These are phyloP conservation scores for Ibidorhyncha struthersii DNA, from an alignment of 2,113 vertebrate genomes.

Conservation along the genomic window DNA sequence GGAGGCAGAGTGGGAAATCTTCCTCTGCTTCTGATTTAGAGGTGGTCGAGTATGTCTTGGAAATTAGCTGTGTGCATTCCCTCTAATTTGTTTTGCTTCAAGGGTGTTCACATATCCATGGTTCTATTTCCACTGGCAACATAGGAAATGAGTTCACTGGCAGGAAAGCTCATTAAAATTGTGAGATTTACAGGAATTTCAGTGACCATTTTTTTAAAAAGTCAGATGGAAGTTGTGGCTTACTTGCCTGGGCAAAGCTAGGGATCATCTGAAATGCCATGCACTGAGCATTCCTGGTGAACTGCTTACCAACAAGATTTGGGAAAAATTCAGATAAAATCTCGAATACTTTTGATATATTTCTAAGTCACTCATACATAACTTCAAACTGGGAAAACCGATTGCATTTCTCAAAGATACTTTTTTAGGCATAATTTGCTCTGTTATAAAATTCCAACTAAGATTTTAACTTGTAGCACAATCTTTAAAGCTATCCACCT, in stretches of 20 bases:
- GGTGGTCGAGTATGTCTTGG: neutral
- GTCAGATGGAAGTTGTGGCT: neutral
- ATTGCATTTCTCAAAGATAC: neutral
- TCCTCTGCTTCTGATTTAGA: neutral
- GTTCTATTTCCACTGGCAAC: neutral
- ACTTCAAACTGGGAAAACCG: neutral
- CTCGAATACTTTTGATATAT: neutral
- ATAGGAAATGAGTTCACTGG: neutral
- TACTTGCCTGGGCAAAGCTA: neutral
- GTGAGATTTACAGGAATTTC: neutral
- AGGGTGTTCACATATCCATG: neutral
- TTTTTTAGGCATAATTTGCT: neutral
- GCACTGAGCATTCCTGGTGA: neutral
- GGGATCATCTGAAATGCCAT: neutral
- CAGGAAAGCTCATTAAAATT: neutral
- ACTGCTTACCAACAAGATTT: neutral
- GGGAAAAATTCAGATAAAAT: neutral
- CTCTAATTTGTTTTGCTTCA: neutral
- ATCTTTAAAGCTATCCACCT: neutral
- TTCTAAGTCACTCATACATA: neutral
- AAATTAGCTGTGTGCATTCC: neutral
- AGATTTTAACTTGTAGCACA: neutral
- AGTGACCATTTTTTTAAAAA: neutral
- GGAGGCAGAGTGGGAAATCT: neutral
- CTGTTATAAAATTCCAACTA: neutral